Evolutionary conservation across 2,113 vertebrate species (phyloP), one percentile per base, ranked within the genome.

Genomic region (Oxygymnocypris stewartii): DNA sequence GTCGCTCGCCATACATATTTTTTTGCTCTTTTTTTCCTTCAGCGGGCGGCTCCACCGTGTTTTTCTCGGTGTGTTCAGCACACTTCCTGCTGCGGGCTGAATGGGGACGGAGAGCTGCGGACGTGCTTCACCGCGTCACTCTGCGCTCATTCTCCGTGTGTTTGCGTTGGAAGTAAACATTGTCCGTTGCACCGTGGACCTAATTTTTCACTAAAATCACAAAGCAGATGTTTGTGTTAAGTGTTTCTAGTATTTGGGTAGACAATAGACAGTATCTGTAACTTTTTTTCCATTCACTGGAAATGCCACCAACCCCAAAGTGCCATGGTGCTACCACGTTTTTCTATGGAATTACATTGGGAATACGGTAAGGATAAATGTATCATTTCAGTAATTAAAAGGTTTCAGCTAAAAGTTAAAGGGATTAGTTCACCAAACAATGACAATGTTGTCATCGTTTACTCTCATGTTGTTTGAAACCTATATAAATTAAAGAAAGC

Each of bases 51-150:
- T 88, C 69, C 87, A 79, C 90, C 90, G 87, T 92, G 83, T 88
- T 84, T 88, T 89, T 65, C 82, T 84, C 89, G 89, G 51, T 91
- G 91, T 90, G 90, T 87, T 80, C 90, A 54, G 85, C 90, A 89
- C 85, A 94, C 94, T 94, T 95, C 93, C 94, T 94, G 89, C 94
- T 94, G 90, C 89, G 86, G 85, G 87, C 88, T 89, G 77, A 78
- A 73, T 37, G 87, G 84, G 35, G 80, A 67, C 49, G 84, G 63
- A 31, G 67, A 75, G 79, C 85, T 89, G 83, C 85, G 47, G 86
- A 87, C n/a, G 49, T 51, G 44, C 82, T 44, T 11, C n/a, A 75
- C 85, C 69, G 88, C 82, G 86, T 85, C 86, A 87, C 82, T 86
- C 20, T 82, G 85, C 85, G 78, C 85, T 80, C 47, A 42, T 54